A percentile compares a stretch with the other conserved stretches of the same genome.
Conservation (phyloP, 2,797 vertebrate genomes). For the Hirundo rustica region DNA sequence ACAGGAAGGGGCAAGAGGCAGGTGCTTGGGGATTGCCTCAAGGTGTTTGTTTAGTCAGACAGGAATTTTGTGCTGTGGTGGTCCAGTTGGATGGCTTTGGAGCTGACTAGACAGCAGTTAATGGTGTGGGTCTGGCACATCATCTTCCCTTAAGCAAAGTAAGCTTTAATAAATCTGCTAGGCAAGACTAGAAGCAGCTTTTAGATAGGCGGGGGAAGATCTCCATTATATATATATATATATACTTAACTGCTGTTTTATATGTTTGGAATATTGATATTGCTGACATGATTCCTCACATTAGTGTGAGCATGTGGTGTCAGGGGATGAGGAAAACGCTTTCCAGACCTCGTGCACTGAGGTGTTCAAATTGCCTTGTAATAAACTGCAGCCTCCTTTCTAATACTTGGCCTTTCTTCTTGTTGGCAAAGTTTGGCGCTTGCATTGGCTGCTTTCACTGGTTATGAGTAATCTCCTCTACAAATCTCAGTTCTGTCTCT, state of each 20-base stretch:
- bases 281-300: neutral
- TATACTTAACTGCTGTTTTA: neutral
- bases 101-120: slow-evolving; percentile 42
- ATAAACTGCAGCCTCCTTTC: slow-evolving; percentile 20
- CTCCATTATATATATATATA: neutral
- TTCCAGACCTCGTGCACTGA: neutral
- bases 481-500: slow-evolving; percentile 29
- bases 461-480: slow-evolving; percentile 55
- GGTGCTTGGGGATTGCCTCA: slow-evolving; percentile 52
- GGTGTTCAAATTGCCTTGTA: neutral
- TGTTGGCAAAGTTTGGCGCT: neutral
- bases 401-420: slow-evolving; percentile 31
- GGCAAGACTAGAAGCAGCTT: neutral
- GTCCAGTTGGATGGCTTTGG: slow-evolving; percentile 56
- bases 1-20: neutral
- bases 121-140: slow-evolving; percentile 29
- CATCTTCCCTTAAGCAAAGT: slow-evolving; percentile 47
- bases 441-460: slow-evolving; percentile 17
- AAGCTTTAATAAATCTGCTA: slow-evolving; percentile 45
- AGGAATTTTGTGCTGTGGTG: slow-evolving; percentile 42
- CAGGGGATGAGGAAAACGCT: neutral
- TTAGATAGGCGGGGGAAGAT: neutral
- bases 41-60: slow-evolving; percentile 50
- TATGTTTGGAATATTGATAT: slow-evolving; percentile 1
- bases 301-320: neutral